Conservation (phyloP, 1,140 invertebrate species). For the Helicoverpa armigera region DNA sequence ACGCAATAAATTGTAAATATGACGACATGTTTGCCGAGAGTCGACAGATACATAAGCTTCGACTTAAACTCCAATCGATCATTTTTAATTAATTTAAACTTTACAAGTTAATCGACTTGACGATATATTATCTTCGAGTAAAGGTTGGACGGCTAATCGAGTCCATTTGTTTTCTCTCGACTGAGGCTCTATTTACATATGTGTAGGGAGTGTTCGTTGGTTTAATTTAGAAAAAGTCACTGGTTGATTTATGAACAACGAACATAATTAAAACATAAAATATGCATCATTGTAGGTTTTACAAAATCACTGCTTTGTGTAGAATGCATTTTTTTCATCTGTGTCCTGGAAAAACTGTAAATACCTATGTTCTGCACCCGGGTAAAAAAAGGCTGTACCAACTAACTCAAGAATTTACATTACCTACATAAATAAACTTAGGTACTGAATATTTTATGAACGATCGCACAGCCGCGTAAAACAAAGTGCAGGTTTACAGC, state of each 20-base stretch:
- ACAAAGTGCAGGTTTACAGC: neutral
- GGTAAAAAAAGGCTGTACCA: no score
- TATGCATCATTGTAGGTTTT: no score
- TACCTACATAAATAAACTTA: no score
- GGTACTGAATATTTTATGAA: no score
- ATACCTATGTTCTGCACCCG: no score
- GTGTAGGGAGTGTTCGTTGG: neutral
- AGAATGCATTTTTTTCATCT: no score
- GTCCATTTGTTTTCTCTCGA: neutral
- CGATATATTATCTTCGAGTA: neutral
- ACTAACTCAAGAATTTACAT: no score
- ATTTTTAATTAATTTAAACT: conserved; percentile 29
- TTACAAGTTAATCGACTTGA: conserved; percentile 13
- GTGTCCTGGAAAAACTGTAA: no score
- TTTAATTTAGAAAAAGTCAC: neutral
- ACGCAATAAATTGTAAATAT: conserved; percentile 11
- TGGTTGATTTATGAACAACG: no score
- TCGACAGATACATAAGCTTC: conserved; percentile 24
- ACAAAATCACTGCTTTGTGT: no score
- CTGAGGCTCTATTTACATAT: neutral
- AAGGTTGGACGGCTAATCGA: conserved; percentile 1
- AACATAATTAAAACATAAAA: no score
- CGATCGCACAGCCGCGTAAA: neutral
- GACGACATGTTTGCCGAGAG: conserved; percentile 7
- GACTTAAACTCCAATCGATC: conserved; percentile 11